Evolutionary conservation across 2,797 vertebrate species (phyloP).

Genomic region (Hippopotamyrus pictus): DNA sequence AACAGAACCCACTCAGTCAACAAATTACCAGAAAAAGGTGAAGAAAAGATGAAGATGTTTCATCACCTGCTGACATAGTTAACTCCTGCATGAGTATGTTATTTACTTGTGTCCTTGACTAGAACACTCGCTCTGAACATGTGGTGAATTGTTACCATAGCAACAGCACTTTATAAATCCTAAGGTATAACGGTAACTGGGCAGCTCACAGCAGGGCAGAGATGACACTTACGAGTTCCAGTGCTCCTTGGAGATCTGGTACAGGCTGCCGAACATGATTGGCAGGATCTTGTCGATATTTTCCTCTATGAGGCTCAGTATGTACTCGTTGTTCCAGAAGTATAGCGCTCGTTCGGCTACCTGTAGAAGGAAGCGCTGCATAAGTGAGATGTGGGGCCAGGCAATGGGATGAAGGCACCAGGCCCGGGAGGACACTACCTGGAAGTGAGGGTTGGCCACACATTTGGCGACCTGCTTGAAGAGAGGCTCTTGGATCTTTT

Average conservation of each 20-base stretch:
- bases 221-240: constrained; percentile 86
- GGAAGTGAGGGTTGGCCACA: constrained; percentile 94
- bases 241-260: constrained; percentile 98
- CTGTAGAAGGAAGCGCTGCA: constrained; percentile 53
- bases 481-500: constrained; percentile 91
- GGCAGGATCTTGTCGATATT: constrained; percentile 92
- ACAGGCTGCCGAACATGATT: constrained; percentile 94
- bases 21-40: background rate
- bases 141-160: background rate
- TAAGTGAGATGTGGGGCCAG: background rate
- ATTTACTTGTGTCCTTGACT: background rate
- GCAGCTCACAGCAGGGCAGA: background rate
- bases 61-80: background rate
- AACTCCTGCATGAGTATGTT: background rate
- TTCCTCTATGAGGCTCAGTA: constrained; percentile 95
- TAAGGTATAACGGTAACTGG: background rate
- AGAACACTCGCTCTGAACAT: background rate
- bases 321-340: constrained; percentile 99
- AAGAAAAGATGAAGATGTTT: background rate
- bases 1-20: background rate
- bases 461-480: constrained; percentile 95
- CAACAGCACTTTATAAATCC: background rate
- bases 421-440: constrained; percentile 58
- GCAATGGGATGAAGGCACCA: background rate
- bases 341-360: constrained; percentile 94